Base-by-base conservation (phyloP, 2,888 invertebrate genomes). In the Pardosa pseudoannulata region DNA sequence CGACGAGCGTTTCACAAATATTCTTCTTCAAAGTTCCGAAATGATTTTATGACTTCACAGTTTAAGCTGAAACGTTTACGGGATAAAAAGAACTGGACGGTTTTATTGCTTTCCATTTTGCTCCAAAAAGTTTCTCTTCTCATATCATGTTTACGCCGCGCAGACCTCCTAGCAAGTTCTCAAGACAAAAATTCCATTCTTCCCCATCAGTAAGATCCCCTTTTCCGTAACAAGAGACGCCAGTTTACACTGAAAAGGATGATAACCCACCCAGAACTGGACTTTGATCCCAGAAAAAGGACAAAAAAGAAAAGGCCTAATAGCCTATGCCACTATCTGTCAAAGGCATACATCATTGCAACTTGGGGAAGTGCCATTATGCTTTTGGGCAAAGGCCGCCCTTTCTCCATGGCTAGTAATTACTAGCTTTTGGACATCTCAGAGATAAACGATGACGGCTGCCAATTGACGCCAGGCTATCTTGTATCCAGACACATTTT, bases 381-480 rank as follows among this genome's bases (percentile, higher is more conserved):
- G 19, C 73, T 85, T 85, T n/a, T 85, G 73, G 65, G 13, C 16
- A 23, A 73, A 62, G 68, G 56, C 65, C 65, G 13, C 29, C 56
- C 56, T 67, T 32, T 39, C 50, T 67, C 13, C 70, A 28, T 70
- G 56, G 72, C 73, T 32, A 13, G 72, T 85, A 85, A 85, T 85
- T 85, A 85, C 83, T 39, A 85, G 72, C 31, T 82, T 56, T 32
- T 67, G n/a, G 67, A 32, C 32, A 67, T n/a, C 16, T 74, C 19
- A 13, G 28, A 67, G 70, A 65, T 65, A 31, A 31, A 82, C 71
- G 70, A 64, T 70, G 71, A 41, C 39, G 64, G 28, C 64, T 29
- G 19, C 67, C 62, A 76, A 85, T 85, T 85, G 83, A 85, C 83
- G 83, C 83, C 83, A 68, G 7, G 68, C 23, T 28, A 78, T 56